Evolutionary conservation across 2,888 invertebrate species (phyloP), one percentile per base, ranked within the genome.

Genomic region (Ferrisia virgata): DNA sequence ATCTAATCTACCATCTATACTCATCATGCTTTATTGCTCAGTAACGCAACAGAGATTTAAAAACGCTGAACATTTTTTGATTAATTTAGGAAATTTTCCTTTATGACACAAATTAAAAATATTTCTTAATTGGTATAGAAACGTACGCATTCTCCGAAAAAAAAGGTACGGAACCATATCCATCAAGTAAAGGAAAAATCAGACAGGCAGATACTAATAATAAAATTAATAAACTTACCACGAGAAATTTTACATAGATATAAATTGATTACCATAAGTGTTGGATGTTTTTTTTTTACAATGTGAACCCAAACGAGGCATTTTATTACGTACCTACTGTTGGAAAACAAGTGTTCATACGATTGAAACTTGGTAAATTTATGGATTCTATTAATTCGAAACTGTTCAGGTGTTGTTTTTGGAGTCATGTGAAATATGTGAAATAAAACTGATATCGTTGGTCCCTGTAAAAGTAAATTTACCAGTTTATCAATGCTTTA

Each of bases 331-430:
- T 53, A 6, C n/a, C n/a, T n/a, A n/a, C 36, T 15, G 33, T 72
- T 36, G 36, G n/a, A 76, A 76, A 76, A 76, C 18, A 28, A 36
- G 28, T 9, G 28, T 33, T 76, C 25, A 36, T 72, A n/a, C 9
- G 36, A 9, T 0, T 36, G 72, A 13, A 76, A 28, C 72, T 76
- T 76, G 8, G n/a, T 1, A 8, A 76, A 76, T 36, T 76, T 76
- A 76, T 76, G 18, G 72, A 76, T 36, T 76, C 72, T 36, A 76
- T 76, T 36, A 76, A 76, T 76, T 76, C 36, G 72, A 15, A 64
- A 64, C 28, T 36, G 72, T 76, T 76, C 72, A 76, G 36, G 72
- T 76, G 72, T 18, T 76, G 33, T 76, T 76, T 76, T 76, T 8
- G 8, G 28, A 18, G 72, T 76, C 72, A 76, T 28, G 18, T 76